phyloP scores from a whole-genome alignment of 2,113 vertebrate species.

The Cyprinodon tularosa region DNA sequence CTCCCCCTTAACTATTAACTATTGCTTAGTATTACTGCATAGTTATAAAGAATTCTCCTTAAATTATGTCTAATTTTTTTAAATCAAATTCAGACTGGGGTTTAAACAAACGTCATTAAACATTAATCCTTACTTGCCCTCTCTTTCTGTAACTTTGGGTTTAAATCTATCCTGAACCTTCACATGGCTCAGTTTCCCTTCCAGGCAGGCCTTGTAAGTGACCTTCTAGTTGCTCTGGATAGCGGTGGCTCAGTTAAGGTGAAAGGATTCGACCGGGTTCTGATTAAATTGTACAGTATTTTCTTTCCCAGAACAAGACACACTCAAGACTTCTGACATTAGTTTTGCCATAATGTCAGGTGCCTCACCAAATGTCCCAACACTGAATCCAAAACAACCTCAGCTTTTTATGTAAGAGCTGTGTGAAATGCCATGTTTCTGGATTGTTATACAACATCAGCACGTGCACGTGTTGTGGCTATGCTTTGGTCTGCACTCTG shows the following conservation, averaged over 20 bases:
- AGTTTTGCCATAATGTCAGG: slow-evolving; percentile 54
- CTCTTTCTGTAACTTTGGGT: neutral
- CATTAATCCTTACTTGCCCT: no score
- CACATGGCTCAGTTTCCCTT: neutral
- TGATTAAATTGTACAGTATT: slow-evolving; percentile 36
- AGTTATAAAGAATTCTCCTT: neutral
- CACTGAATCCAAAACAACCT: slow-evolving; percentile 36
- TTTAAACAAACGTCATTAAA: neutral
- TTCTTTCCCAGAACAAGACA: slow-evolving; percentile 63
- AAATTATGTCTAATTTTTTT: neutral
- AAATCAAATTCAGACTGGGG: neutral
- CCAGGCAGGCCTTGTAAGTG: neutral
- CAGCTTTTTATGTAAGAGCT: slow-evolving; percentile 47
- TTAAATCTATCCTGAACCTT: neutral
- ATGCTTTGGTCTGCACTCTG: neutral
- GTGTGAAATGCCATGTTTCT: slow-evolving; percentile 46
- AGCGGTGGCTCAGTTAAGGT: neutral
- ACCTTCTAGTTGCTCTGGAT: neutral
- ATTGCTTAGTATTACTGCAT: no score
- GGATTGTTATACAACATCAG: slow-evolving; percentile 16
- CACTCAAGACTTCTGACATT: slow-evolving; percentile 48
- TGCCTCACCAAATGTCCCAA: slow-evolving; percentile 34
- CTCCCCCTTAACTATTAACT: no score
- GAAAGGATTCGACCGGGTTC: neutral
- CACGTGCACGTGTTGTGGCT: slow-evolving; percentile 1